Base-by-base conservation (phyloP, 2,797 vertebrate species). In the Anguilla pacifica region DNA sequence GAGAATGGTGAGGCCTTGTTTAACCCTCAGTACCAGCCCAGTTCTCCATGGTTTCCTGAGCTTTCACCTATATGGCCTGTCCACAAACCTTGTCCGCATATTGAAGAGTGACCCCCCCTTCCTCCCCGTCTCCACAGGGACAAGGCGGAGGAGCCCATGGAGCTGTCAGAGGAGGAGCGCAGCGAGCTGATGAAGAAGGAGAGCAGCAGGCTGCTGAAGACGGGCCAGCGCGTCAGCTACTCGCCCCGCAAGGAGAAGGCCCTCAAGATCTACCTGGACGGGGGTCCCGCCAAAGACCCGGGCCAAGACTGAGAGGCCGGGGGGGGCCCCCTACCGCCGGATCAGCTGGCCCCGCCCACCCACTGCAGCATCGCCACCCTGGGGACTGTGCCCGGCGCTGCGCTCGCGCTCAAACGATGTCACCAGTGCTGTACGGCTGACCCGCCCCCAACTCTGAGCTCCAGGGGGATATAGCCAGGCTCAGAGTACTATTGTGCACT, bases 231-330 rank as follows among this genome's bases (percentile, higher is more conserved):
- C 1, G 97, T 99, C 93, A 99, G 98, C 88, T 99, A 99, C 95
- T 99, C 98, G 1, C 99, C 99, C 39, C 98, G 98, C 91, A 99
- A 99, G 93, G 98, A 99, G 95, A 99, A 99, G 92, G 99, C 99
- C 93, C 97, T 99, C 88, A 99, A 99, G 95, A 99, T 99, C 95
- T 99, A 99, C 94, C 95, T 99, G 95, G 98, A 99, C 15, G 98
- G 98, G 88, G 98, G 98, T 82, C 98, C 98, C 88, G 96, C 96
- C 94, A 99, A 98, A 96, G 99, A 99, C 94, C 92, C 96, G 83
- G 97, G 97, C 91, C 98, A 98, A 95, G 98, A 99, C 96, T 99
- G 97, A 99, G 92, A 93, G 94, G 88, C 94, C 57, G 1, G 53
- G 0, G 15, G 53, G 31, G 31, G 31, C 72, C 31, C 72, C 72